These are phyloP conservation scores for Pagrus major DNA, from an alignment of 2,113 vertebrate species.

Conservation along the genomic window DNA sequence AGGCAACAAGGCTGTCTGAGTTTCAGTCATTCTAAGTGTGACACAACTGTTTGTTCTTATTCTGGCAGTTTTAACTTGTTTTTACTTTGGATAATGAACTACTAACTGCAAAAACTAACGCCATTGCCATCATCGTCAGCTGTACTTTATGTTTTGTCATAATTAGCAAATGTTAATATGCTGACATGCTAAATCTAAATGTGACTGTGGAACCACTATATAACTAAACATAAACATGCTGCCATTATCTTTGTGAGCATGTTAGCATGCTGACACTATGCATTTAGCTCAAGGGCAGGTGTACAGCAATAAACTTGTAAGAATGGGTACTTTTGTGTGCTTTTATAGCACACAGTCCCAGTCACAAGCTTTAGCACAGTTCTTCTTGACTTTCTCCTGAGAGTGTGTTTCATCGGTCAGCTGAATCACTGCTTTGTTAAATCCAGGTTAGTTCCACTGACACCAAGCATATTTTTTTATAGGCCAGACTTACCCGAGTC, in stretches of 20 bases:
- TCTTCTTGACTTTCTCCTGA: neutral
- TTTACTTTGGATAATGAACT: too few species aligned
- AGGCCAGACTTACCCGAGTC: conserved; percentile 27
- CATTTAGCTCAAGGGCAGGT: too few species aligned
- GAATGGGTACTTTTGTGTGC: neutral
- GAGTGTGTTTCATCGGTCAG: conserved; percentile 20
- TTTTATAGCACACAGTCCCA: neutral
- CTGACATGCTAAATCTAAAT: neutral
- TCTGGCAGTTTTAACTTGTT: too few species aligned
- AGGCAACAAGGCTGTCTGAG: too few species aligned
- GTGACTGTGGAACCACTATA: neutral
- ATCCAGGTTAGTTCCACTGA: conserved; percentile 39
- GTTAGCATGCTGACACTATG: too few species aligned
- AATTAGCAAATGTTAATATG: neutral
- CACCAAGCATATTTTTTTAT: conserved; percentile 37
- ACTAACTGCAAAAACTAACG: neutral
- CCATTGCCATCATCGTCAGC: neutral
- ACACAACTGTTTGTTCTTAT: too few species aligned
- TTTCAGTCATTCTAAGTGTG: too few species aligned
- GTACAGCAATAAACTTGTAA: neutral
- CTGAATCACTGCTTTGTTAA: conserved; percentile 53
- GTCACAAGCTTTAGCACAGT: neutral
- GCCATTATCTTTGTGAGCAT: too few species aligned
- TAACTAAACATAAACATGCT: neutral
- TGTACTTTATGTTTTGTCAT: neutral